Base-by-base conservation (phyloP, 1,140 invertebrate genomes). In the Mizuhopecten yessoensis region DNA sequence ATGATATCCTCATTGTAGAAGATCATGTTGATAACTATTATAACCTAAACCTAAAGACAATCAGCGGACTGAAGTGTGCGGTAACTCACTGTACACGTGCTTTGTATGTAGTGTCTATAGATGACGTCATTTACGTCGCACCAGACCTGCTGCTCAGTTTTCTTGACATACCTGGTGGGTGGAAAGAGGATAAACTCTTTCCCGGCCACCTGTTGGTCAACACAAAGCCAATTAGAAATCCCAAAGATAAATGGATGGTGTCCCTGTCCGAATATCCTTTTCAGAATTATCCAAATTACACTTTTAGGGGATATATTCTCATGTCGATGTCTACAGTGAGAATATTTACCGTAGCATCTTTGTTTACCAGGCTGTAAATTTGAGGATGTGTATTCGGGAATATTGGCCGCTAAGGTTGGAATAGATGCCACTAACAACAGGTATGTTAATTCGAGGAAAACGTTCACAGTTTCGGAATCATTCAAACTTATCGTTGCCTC, bases 351-450 rank as follows among this genome's bases (percentile, higher is more conserved):
- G 29, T 75, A 29, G 57, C 57, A 75, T 23, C 57, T 5, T 1
- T 5, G 57, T 75, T 29, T 75, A 75, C 57, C n/a, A 75, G 9
- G 23, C 29, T 75, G 0, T n/a, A 75, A 75, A 29, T 75, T 75
- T 75, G 57, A 75, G 57, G 57, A 75, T 75, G 57, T 75, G 23
- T 75, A 75, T 75, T 75, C 29, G 57, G 57, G 57, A 13, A 75
- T 75, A 5, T 29, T 75, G 29, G 57, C 57, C 0, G 23, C 57
- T 75, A 75, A 75, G 11, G 2, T 75, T 7, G 57, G 57, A 29
- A 75, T 75, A 75, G 57, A 75, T 3, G 57, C 57, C 2, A 29
- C 57, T n/a, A 75, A 75, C 11, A 75, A 75, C 29, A n/a, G 57
- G 57, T 75, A 75, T 75, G 57, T 75, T 29, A 75, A 75, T 29